Evolutionary conservation across 2,888 invertebrate genomes (phyloP).

Genomic region (Chloroclystis v-ata): DNA sequence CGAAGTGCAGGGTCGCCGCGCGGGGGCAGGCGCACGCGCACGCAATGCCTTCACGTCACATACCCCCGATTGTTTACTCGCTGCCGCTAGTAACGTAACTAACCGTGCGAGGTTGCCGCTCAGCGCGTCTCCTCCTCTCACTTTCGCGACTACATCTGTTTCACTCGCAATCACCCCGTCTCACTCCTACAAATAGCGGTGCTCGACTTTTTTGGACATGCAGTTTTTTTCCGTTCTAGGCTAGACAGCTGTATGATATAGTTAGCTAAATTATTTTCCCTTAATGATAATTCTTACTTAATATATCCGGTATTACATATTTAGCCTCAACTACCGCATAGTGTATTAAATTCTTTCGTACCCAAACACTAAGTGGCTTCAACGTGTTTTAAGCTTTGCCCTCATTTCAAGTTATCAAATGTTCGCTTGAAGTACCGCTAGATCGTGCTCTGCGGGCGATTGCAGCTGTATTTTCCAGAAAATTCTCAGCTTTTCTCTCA

Average conservation of each 20-base stretch:
- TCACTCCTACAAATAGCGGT: constrained; percentile 67
- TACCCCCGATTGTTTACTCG: constrained; percentile 73
- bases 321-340: neutral
- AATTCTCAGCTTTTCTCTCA: constrained; percentile 39
- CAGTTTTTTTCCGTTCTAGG: constrained; percentile 68
- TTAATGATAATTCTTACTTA: too few relatives aligned
- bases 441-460: constrained; percentile 36
- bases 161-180: constrained; percentile 41
- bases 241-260: constrained; percentile 57
- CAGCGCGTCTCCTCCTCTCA: constrained; percentile 70
- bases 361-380: neutral
- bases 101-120: constrained; percentile 69
- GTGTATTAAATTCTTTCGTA: neutral
- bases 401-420: constrained; percentile 39
- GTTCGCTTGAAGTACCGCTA: constrained; percentile 38
- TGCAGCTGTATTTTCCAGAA: constrained; percentile 47
- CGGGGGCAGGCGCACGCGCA: constrained; percentile 63
- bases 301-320: too few relatives aligned
- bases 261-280: neutral
- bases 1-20: constrained; percentile 60
- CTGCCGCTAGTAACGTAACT: constrained; percentile 63
- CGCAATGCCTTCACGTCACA: constrained; percentile 57
- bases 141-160: constrained; percentile 64
- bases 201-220: constrained; percentile 74
- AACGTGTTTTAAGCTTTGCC: constrained; percentile 3